Evolutionary conservation across 1,140 invertebrate genomes (phyloP), one percentile per base, ranked within the genome.

Genomic region (Antheraea pernyi): DNA sequence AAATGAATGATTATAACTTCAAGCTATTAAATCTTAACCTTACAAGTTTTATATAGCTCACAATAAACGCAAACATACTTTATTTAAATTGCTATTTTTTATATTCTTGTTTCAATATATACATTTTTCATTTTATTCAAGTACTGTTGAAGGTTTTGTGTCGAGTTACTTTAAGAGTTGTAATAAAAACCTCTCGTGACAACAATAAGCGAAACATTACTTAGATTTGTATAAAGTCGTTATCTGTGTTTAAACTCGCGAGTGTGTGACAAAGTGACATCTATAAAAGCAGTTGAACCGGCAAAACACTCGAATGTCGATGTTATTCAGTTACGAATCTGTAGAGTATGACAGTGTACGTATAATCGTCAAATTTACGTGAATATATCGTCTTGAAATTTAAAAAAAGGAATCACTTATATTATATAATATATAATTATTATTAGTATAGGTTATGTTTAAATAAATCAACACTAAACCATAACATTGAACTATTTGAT

Each of bases 191-290:
- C 18, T 73, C 48, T 73, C 58, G 63, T 22, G 69, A 65, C 61
- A 65, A 70, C 72, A 73, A 65, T 70, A 71, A 77, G 71, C 72
- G 72, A 76, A 79, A 79, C 74, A 74, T 78, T 79, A 77, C 76
- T 79, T 76, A 76, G 63, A 76, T 78, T 67, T 59, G 62, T 70
- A 78, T 82, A 72, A 81, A 76, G 71, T 70, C 73, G 73, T 78
- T 84, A 81, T 84, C 80, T 82, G 71, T 59, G 75, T 67, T 68
- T 76, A 71, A 82, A 70, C 74, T 78, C 67, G 72, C 61, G 73
- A 78, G 46, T n/a, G 79, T 81, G 80, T 82, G 76, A 80, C 76
- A 83, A 81, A 84, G 78, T 84, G 82, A 82, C 79, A 82, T 79
- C 77, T 80, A 79, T 82, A 84, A 84, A 84, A 72, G 80, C 73